These are phyloP conservation scores for Gambusia holbrooki DNA, from an alignment of 2,113 vertebrate genomes.

Conservation along the genomic window DNA sequence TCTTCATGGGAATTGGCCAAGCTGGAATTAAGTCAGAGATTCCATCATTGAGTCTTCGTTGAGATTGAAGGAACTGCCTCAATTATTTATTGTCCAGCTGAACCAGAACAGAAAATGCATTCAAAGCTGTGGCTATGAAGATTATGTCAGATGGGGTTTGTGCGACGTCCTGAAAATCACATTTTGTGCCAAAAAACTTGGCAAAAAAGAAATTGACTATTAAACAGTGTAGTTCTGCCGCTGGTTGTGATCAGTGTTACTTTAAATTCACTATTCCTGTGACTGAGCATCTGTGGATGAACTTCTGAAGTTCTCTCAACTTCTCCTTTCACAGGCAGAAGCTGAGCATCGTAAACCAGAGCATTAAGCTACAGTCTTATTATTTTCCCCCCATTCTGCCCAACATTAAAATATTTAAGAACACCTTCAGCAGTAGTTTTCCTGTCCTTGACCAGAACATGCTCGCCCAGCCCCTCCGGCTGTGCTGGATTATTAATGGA, in stretches of 20 bases:
- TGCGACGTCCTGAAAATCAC: not conserved
- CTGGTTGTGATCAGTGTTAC: not conserved
- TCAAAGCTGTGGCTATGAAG: no score
- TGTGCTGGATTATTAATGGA: not conserved
- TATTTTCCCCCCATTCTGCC: not conserved
- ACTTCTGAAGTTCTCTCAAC: not conserved
- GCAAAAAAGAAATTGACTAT: not conserved
- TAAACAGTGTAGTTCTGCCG: not conserved
- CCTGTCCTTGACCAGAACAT: not conserved
- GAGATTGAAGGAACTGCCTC: no score
- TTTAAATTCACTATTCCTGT: not conserved
- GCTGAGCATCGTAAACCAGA: not conserved
- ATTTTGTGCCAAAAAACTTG: no score
- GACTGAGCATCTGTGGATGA: not conserved
- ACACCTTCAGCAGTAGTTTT: not conserved
- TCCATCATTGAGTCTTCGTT: no score
- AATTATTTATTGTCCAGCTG: no score
- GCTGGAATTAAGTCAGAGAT: no score
- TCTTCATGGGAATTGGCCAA: no score
- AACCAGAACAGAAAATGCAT: no score
- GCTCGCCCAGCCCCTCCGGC: not conserved
- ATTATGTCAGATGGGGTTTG: not conserved
- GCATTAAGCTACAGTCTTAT: not conserved
- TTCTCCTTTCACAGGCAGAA: not conserved
- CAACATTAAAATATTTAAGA: not conserved